Percentiles rank a stretch among this genome's conserved stretches.
phyloP scores from a whole-genome alignment of 1,140 invertebrate genomes.

The Metopolophium dirhodum region DNA sequence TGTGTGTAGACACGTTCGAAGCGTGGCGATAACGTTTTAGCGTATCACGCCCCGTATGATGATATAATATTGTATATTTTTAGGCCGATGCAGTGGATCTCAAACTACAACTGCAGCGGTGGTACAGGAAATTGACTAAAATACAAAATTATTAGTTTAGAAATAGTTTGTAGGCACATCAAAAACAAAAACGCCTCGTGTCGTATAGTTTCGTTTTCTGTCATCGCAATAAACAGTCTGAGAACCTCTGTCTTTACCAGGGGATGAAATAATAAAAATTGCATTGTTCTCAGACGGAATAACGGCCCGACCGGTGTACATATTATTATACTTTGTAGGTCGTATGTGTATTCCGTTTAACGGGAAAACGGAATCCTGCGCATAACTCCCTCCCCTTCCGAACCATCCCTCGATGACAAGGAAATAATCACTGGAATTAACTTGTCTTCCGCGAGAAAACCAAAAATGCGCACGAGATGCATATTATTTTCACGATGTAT shows the following conservation, averaged over 20 bases:
- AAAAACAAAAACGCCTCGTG: too few species aligned
- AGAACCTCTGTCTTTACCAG: not conserved
- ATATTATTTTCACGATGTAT: not conserved
- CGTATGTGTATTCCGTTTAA: not conserved
- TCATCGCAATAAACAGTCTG: not conserved
- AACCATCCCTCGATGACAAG: not conserved
- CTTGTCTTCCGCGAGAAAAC: not conserved
- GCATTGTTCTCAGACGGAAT: not conserved
- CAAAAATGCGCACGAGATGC: not conserved
- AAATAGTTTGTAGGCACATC: too few species aligned
- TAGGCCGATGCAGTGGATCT: not conserved
- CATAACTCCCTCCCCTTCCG: not conserved
- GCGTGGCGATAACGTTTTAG: constrained; percentile 7
- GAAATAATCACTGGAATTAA: constrained; percentile 8
- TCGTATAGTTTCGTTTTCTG: too few species aligned
- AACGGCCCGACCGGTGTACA: too few species aligned
- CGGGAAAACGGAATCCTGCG: not conserved
- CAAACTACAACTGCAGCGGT: not conserved
- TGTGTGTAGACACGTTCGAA: not conserved
- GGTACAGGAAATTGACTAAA: too few species aligned
- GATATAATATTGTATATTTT: not conserved
- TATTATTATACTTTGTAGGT: not conserved
- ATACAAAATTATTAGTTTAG: too few species aligned
- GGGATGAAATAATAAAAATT: not conserved
- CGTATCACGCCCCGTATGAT: not conserved